Evolutionary conservation across 1,140 invertebrate genomes (phyloP).

Genomic region (Fopius arisanus): DNA sequence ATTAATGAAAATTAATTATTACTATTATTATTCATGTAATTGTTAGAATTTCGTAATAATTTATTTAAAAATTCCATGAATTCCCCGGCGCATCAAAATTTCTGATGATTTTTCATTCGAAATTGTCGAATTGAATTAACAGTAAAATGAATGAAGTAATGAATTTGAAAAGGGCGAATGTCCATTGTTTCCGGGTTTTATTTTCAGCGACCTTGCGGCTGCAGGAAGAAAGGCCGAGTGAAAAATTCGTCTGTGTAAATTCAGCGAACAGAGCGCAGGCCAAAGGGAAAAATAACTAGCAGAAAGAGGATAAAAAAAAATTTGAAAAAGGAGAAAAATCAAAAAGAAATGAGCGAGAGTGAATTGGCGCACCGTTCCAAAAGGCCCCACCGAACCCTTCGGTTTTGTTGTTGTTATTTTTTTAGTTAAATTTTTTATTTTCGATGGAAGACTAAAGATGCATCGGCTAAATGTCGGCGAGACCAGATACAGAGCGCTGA

Average conservation of each 20-base stretch:
- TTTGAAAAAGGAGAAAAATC: background rate
- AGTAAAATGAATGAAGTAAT: too few species aligned
- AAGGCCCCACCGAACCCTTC: background rate
- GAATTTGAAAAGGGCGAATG: too few species aligned
- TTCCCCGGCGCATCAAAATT: too few species aligned
- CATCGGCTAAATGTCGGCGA: constrained; percentile 24
- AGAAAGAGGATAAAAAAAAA: background rate
- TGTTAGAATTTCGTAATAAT: too few species aligned
- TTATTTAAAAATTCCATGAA: too few species aligned
- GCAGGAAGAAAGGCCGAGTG: constrained; percentile 14
- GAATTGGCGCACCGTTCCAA: constrained; percentile 1
- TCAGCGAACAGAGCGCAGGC: background rate
- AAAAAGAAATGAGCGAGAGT: background rate
- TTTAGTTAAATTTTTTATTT: too few species aligned
- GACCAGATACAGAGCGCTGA: constrained; percentile 37
- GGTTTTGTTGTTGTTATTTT: too few species aligned
- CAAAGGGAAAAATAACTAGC: background rate
- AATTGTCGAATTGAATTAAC: too few species aligned
- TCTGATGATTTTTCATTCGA: too few species aligned
- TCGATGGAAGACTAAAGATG: constrained; percentile 11
- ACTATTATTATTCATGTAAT: too few species aligned
- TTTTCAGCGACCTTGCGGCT: constrained; percentile 6
- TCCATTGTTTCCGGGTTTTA: background rate
- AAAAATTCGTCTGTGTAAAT: background rate
- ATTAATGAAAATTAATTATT: too few species aligned